Conservation (phyloP, 2,797 vertebrate genomes). For the Notoglanidium macrostoma region DNA sequence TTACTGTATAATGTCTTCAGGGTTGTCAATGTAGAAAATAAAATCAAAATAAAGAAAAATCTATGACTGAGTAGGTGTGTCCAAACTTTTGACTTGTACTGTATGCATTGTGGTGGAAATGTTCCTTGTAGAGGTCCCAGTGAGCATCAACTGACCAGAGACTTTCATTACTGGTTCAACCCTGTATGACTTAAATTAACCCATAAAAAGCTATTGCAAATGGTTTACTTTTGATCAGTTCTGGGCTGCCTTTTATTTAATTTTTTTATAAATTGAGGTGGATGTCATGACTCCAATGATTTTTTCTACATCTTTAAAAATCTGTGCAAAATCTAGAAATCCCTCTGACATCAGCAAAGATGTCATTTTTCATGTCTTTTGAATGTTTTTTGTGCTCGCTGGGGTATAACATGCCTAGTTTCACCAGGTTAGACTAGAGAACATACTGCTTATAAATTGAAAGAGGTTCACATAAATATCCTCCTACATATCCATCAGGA, state of each 20-base stretch:
- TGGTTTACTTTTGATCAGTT: background rate
- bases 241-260: background rate
- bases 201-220: background rate
- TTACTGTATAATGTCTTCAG: too few relatives aligned
- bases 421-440: slow-evolving; percentile 70
- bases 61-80: too few relatives aligned
- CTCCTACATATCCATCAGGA: slow-evolving; percentile 62
- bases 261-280: background rate
- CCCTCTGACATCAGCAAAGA: background rate
- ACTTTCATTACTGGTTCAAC: background rate
- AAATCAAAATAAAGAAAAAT: too few relatives aligned
- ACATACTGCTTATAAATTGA: slow-evolving; percentile 70
- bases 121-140: background rate
- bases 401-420: slow-evolving; percentile 63
- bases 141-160: background rate
- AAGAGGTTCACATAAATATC: slow-evolving; percentile 79
- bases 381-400: slow-evolving; percentile 61
- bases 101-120: background rate
- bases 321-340: background rate
- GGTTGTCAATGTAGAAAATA: too few relatives aligned
- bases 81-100: too few relatives aligned
- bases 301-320: background rate
- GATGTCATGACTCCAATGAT: background rate
- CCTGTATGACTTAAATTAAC: background rate
- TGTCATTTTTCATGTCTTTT: background rate